Evolutionary conservation across 2,888 invertebrate species (phyloP).

Genomic region (Iselma pallidipennis): DNA sequence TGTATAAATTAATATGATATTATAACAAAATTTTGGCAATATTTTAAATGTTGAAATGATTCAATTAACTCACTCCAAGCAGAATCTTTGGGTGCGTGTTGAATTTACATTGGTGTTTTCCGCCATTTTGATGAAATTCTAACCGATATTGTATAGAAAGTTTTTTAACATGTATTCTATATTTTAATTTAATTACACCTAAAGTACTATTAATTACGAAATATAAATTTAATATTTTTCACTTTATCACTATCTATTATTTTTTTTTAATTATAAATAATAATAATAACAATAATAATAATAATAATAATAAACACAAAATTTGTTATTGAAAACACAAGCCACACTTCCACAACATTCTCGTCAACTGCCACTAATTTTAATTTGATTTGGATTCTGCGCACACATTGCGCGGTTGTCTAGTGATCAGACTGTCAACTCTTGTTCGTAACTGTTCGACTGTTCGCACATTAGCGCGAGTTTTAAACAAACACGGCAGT

Average conservation of each 20-base stretch:
- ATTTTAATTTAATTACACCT: neutral
- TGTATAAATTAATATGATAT: neutral
- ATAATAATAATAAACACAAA: slow-evolving; percentile 22
- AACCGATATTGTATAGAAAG: neutral
- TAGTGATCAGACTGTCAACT: too few species aligned
- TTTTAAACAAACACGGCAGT: too few species aligned
- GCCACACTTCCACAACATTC: slow-evolving; percentile 15
- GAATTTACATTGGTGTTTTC: slow-evolving; percentile 16
- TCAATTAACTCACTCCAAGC: slow-evolving; percentile 24
- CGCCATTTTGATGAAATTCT: slow-evolving; percentile 19
- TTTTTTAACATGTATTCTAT: neutral
- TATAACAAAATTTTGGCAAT: neutral
- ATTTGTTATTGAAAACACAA: slow-evolving; percentile 18
- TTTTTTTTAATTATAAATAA: neutral
- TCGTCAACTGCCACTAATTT: too few species aligned
- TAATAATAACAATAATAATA: too few species aligned
- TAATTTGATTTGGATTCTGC: too few species aligned
- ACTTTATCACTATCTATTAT: neutral
- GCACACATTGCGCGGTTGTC: too few species aligned
- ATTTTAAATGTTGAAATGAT: neutral
- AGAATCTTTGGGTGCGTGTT: slow-evolving; percentile 22
- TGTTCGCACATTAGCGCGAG: too few species aligned
- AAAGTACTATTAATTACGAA: too few species aligned
- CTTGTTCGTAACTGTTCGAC: too few species aligned
- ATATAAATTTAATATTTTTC: too few species aligned